Percentiles rank a stretch among this genome's conserved stretches.
Conservation (phyloP, 2,113 vertebrate genomes). For the Megaleporinus macrocephalus region DNA sequence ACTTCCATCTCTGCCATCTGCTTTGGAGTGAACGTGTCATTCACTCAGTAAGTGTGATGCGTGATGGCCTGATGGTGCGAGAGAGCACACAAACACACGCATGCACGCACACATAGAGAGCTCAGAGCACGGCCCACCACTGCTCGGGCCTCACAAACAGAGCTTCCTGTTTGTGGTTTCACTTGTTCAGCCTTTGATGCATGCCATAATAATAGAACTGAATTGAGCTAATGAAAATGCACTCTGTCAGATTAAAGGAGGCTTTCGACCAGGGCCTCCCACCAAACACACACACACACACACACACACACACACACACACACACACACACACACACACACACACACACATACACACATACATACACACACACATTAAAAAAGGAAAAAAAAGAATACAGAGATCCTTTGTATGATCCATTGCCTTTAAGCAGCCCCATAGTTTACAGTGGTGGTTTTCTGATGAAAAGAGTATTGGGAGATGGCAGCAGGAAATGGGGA, state of each 20-base stretch:
- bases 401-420: constrained; percentile 42
- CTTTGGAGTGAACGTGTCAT: constrained; percentile 68
- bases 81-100: constrained; percentile 6
- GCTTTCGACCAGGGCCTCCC: constrained; percentile 62
- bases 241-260: constrained; percentile 79
- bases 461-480: constrained; percentile 52
- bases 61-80: constrained; percentile 36
- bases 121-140: constrained; percentile 59
- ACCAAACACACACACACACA: constrained; percentile 66
- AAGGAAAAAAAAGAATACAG: constrained; percentile 36
- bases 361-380: constrained; percentile 47
- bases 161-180: constrained; percentile 79
- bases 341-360: constrained; percentile 64
- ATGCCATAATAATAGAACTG: constrained; percentile 78
- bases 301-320: constrained; percentile 64
- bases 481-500: constrained; percentile 54
- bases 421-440: constrained; percentile 52
- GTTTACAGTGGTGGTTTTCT: constrained; percentile 77
- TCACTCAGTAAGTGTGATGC: constrained; percentile 36
- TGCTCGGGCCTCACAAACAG: constrained; percentile 63
- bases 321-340: too few species aligned
- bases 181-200: constrained; percentile 78
- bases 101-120: constrained; percentile 18
- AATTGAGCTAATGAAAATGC: constrained; percentile 80
- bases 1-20: constrained; percentile 70